Evolutionary conservation across 2,888 invertebrate species (phyloP).

Genomic region (Steromphala cineraria): DNA sequence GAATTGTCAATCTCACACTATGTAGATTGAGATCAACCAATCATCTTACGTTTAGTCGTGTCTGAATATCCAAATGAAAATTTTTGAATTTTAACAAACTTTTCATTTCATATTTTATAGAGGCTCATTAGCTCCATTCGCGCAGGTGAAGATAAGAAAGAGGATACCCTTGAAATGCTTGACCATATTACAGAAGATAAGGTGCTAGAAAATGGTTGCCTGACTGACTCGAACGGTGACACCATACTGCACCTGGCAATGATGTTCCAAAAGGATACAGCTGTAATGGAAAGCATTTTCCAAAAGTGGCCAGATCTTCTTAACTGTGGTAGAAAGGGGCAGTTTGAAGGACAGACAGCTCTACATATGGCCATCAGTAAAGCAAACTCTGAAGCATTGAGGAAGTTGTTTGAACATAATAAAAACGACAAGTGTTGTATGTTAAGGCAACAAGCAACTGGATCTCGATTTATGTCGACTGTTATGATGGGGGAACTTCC

Average conservation of each 20-base stretch:
- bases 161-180: neutral
- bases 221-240: conserved; percentile 24
- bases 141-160: neutral
- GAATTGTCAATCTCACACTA: too few relatives aligned
- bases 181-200: neutral
- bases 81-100: too few relatives aligned
- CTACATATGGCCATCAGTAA: conserved; percentile 48
- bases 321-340: neutral
- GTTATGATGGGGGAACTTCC: conserved; percentile 58
- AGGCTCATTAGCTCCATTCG: neutral
- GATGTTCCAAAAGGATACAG: neutral
- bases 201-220: conserved; percentile 15
- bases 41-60: too few relatives aligned
- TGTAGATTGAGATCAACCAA: too few relatives aligned
- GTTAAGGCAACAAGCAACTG: conserved; percentile 38
- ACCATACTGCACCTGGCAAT: conserved; percentile 19
- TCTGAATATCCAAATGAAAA: too few relatives aligned
- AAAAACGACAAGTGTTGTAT: conserved; percentile 23
- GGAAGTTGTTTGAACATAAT: conserved; percentile 25
- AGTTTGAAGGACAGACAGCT: conserved; percentile 48
- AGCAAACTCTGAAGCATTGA: conserved; percentile 32
- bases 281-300: neutral
- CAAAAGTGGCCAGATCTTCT: conserved; percentile 23
- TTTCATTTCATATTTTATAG: neutral
- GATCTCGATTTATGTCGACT: conserved; percentile 48